Conservation (phyloP, 92 coral and sea anemone species). For the Epizoanthus stellaris region DNA sequence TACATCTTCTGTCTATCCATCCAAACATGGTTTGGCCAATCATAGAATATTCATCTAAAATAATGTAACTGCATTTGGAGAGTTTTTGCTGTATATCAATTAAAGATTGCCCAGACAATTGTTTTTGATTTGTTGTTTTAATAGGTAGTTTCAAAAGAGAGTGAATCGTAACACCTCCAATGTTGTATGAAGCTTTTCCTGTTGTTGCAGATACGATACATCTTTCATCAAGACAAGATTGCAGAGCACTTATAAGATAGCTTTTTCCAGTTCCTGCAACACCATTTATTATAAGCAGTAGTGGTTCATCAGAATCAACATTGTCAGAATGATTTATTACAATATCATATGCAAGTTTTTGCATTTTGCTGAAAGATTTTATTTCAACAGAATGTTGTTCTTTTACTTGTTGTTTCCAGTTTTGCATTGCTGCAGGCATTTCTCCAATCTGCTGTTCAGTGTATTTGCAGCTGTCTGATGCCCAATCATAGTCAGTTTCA, state of each 20-base stretch:
- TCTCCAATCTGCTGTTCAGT: conserved; percentile 52
- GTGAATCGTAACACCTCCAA: background rate
- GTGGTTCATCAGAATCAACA: conserved; percentile 19
- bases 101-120: conserved; percentile 36
- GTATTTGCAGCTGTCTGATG: conserved; percentile 45
- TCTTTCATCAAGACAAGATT: background rate
- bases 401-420: background rate
- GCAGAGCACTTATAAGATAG: conserved; percentile 17
- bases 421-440: conserved; percentile 46
- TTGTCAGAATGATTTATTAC: conserved; percentile 37
- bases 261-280: conserved; percentile 50
- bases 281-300: conserved; percentile 48
- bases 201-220: conserved; percentile 33
- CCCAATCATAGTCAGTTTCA: conserved; percentile 41
- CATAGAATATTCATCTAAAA: conserved; percentile 12
- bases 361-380: conserved; percentile 37
- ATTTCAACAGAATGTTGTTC: conserved; percentile 6
- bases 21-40: conserved; percentile 10
- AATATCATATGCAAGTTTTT: conserved; percentile 53
- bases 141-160: conserved; percentile 7
- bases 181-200: too few species aligned
- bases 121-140: background rate
- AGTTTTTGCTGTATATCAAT: conserved; percentile 5
- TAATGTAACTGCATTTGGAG: background rate
- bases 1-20: conserved; percentile 9